Conservation (phyloP, 2,113 vertebrate genomes). For the Dromiciops gliroides region DNA sequence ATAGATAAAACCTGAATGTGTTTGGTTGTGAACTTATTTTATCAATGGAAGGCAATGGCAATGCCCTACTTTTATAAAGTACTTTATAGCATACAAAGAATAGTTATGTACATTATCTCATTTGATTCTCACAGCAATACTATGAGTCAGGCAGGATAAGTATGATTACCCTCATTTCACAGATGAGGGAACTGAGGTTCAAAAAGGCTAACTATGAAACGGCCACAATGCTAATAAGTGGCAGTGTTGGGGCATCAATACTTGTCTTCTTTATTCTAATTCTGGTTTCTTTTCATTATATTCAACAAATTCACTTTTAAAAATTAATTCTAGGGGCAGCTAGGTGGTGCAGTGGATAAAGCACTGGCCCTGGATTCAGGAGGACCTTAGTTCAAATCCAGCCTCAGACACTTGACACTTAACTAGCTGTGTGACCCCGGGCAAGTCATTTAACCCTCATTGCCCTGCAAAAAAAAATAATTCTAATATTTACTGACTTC, state of each 20-base stretch:
- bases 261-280: neutral
- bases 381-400: no score
- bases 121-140: neutral
- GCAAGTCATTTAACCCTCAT: no score
- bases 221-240: neutral
- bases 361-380: no score
- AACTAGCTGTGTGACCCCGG: no score
- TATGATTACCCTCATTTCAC: slow-evolving; percentile 5
- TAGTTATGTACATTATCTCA: neutral
- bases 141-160: neutral
- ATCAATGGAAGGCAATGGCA: neutral
- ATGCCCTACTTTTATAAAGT: neutral
- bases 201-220: neutral
- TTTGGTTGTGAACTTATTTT: neutral
- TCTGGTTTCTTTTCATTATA: neutral
- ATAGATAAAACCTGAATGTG: neutral
- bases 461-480: neutral
- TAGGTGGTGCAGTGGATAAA: no score
- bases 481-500: neutral
- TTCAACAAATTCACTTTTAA: neutral
- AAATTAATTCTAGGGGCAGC: no score
- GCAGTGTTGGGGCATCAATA: neutral
- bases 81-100: neutral
- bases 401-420: no score
- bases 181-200: slow-evolving; percentile 16